A percentile compares a stretch with the other conserved stretches of the same genome.
Evolutionary conservation across 2,797 vertebrate genomes (phyloP).

Genomic region (Catostomus latipinnis): DNA sequence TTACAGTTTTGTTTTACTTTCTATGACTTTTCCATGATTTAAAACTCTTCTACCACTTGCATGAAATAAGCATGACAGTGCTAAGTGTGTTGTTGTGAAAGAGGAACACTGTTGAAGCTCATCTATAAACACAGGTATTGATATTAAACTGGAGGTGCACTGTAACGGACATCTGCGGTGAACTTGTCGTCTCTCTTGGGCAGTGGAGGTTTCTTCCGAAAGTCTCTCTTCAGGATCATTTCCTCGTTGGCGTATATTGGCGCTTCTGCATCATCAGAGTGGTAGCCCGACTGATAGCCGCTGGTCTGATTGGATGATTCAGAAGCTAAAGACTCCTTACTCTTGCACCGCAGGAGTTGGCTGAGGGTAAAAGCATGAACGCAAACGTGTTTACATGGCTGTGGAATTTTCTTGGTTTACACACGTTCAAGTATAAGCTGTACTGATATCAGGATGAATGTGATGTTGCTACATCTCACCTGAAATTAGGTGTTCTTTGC

Average conservation of each 20-base stretch:
- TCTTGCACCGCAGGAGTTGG: slow-evolving; percentile 88
- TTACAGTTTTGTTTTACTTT: too few species aligned
- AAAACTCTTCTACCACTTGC: neutral
- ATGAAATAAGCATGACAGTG: neutral
- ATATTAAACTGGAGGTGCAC: slow-evolving; percentile 82
- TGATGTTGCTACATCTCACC: slow-evolving; percentile 75
- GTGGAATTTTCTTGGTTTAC: neutral
- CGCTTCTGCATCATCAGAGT: slow-evolving; percentile 91
- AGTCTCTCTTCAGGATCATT: slow-evolving; percentile 87
- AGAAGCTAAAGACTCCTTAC: slow-evolving; percentile 93
- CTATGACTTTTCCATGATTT: too few species aligned
- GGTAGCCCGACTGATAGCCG: slow-evolving; percentile 97
- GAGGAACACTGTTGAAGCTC: slow-evolving; percentile 20
- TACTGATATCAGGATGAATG: slow-evolving; percentile 1
- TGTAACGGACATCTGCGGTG: slow-evolving; percentile 75
- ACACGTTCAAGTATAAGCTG: neutral
- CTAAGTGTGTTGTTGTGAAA: neutral
- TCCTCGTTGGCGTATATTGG: slow-evolving; percentile 89
- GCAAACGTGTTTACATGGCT: neutral
- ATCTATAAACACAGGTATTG: neutral
- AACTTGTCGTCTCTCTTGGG: slow-evolving; percentile 70
- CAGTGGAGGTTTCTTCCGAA: slow-evolving; percentile 72
- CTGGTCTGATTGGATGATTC: slow-evolving; percentile 97
- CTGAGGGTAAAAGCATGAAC: slow-evolving; percentile 58
- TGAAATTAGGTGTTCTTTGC: slow-evolving; percentile 84